These are phyloP conservation scores for Agriopis marginaria DNA, from an alignment of 2,888 invertebrate genomes.

Conservation along the genomic window DNA sequence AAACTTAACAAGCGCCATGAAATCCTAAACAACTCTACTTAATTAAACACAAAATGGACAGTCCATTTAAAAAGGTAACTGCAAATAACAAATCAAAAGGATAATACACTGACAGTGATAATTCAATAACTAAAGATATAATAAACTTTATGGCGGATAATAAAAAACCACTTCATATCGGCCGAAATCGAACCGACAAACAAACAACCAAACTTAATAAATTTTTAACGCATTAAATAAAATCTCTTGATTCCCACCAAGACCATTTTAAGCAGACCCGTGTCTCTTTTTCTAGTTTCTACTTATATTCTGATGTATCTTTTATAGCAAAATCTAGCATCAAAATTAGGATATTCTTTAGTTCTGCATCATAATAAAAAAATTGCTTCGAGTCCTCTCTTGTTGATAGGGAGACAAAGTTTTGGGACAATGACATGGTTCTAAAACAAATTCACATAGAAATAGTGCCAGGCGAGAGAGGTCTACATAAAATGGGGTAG, in stretches of 20 bases:
- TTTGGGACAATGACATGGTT: conserved; percentile 5
- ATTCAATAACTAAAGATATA: conserved; percentile 64
- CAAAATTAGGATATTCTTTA: background rate
- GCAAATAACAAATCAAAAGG: conserved; percentile 40
- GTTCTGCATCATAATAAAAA: conserved; percentile 4
- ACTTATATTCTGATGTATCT: conserved; percentile 5
- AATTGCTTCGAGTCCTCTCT: background rate
- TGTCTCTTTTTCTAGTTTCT: conserved; percentile 29
- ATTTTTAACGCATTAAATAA: conserved; percentile 81
- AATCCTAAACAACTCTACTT: conserved; percentile 23
- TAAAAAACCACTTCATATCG: conserved; percentile 77
- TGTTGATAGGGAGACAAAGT: background rate
- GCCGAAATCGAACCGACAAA: conserved; percentile 73
- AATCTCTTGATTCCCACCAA: conserved; percentile 57
- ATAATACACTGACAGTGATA: conserved; percentile 53
- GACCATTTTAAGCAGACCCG: conserved; percentile 56
- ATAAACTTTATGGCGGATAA: conserved; percentile 74
- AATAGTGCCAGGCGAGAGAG: conserved; percentile 38
- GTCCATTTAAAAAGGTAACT: conserved; percentile 23
- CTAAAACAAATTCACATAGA: background rate
- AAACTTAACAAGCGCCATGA: conserved; percentile 33
- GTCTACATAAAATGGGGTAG: conserved; percentile 55
- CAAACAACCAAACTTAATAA: conserved; percentile 71
- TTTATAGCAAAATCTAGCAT: background rate
- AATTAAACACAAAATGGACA: conserved; percentile 31